Percentiles rank a stretch among this genome's conserved stretches.
phyloP scores from a whole-genome alignment of 2,113 vertebrate genomes.

The Alethe diademata region DNA sequence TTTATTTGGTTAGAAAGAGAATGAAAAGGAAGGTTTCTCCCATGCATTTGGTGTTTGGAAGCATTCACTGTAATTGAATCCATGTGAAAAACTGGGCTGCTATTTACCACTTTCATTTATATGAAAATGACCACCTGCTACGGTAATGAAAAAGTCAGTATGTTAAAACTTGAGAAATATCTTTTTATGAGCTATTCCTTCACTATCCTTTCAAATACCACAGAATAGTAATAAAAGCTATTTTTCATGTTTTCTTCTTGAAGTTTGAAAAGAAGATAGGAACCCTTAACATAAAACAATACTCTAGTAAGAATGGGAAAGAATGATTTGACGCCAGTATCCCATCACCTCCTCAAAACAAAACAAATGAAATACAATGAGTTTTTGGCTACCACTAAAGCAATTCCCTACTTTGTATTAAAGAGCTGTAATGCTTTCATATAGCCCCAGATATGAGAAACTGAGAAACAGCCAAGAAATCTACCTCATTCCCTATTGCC shows the following conservation, averaged over 20 bases:
- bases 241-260: background rate
- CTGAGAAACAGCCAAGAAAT: background rate
- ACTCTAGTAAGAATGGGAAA: background rate
- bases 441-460: background rate
- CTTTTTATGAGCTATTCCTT: slow-evolving; percentile 44
- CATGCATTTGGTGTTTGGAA: slow-evolving; percentile 12
- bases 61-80: slow-evolving; percentile 35
- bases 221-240: background rate
- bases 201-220: slow-evolving; percentile 4
- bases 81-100: slow-evolving; percentile 38
- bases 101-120: slow-evolving; percentile 68
- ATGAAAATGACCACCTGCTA: slow-evolving; percentile 67
- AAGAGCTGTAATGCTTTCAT: background rate
- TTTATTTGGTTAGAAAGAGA: slow-evolving; percentile 25
- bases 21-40: background rate
- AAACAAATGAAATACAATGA: background rate
- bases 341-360: background rate
- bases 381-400: background rate
- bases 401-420: background rate
- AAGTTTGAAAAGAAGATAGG: slow-evolving; percentile 11
- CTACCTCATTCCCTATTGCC: background rate
- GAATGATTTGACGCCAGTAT: background rate
- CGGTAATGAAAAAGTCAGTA: slow-evolving; percentile 47
- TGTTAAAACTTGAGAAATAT: slow-evolving; percentile 40
- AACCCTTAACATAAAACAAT: background rate